Conservation (phyloP, 2,797 vertebrate species). For the Threskiornis aethiopicus region DNA sequence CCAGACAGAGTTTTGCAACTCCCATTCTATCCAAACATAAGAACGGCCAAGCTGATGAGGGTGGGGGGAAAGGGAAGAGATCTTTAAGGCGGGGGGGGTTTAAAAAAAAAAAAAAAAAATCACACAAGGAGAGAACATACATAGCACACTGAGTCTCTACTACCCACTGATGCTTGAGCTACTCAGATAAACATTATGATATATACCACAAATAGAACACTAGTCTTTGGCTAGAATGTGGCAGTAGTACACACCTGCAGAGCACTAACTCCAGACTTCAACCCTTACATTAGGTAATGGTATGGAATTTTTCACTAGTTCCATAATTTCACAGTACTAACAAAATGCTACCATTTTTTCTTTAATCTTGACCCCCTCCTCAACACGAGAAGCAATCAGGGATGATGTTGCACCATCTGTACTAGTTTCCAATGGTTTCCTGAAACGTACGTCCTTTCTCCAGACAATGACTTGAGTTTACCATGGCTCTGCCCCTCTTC, state of each 20-base stretch:
- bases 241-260: background rate
- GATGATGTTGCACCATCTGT: background rate
- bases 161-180: background rate
- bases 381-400: background rate
- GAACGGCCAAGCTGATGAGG: background rate
- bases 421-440: background rate
- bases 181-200: background rate
- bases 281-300: fast-evolving
- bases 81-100: background rate
- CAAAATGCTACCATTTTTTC: background rate
- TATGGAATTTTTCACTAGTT: background rate
- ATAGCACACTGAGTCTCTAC: background rate
- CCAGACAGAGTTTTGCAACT: background rate
- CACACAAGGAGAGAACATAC: background rate
- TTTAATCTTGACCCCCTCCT: background rate
- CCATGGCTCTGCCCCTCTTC: background rate
- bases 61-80: background rate
- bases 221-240: background rate
- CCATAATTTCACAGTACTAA: background rate
- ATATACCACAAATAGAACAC: background rate
- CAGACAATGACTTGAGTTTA: background rate
- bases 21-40: background rate
- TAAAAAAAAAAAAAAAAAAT: too few species aligned
- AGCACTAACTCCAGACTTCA: background rate
- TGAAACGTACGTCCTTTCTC: background rate